Percentiles rank a stretch among this genome's conserved stretches.
These are phyloP conservation scores for Aphidoletes aphidimyza DNA, from an alignment of 2,888 invertebrate genomes.

Conservation along the genomic window DNA sequence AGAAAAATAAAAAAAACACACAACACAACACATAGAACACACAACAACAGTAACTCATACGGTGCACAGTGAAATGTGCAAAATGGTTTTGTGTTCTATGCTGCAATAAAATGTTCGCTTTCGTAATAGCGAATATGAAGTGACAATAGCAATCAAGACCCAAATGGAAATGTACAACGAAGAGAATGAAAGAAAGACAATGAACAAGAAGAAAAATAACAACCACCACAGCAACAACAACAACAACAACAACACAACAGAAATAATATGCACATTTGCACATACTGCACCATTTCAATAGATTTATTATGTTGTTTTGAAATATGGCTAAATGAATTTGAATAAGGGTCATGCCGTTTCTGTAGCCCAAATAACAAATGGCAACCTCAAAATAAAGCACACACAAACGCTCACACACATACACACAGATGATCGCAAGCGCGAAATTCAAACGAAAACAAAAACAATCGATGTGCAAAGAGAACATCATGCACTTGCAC, in stretches of 20 bases:
- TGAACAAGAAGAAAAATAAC: too few relatives aligned
- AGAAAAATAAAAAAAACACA: too few relatives aligned
- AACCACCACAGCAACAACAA: too few relatives aligned
- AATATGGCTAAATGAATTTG: not conserved
- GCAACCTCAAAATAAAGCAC: not conserved
- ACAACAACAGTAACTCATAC: too few relatives aligned
- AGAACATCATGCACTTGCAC: conserved; percentile 40
- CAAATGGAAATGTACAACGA: too few relatives aligned
- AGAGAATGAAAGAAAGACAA: too few relatives aligned
- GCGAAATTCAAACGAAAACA: not conserved
- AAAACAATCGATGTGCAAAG: not conserved
- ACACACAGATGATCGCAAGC: not conserved
- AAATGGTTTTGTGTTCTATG: conserved; percentile 25
- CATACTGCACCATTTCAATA: not conserved
- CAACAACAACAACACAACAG: too few relatives aligned
- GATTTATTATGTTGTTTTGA: conserved; percentile 6
- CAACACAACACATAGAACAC: too few relatives aligned
- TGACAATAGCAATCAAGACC: conserved; percentile 11
- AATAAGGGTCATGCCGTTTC: not conserved
- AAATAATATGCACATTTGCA: too few relatives aligned
- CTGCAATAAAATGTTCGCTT: conserved; percentile 3
- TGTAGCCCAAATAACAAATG: not conserved
- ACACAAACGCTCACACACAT: not conserved
- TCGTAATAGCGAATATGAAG: not conserved
- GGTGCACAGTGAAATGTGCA: conserved; percentile 39